phyloP scores from a whole-genome alignment of 2,113 vertebrate species.

The Galeopterus variegatus region DNA sequence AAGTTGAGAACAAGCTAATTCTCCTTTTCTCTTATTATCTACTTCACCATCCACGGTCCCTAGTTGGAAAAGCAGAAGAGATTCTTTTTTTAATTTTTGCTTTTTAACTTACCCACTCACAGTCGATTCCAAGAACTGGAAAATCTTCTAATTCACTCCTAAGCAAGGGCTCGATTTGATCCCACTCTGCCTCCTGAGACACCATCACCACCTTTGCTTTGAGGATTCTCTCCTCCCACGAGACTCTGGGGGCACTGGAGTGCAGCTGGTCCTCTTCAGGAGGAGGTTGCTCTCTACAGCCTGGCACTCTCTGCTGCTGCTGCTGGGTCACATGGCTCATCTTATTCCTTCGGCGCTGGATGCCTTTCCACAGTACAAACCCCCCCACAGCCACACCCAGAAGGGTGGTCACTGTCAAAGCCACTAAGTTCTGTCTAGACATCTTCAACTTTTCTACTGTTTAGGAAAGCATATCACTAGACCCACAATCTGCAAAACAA shows the following conservation, averaged over 20 bases:
- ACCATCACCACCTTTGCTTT: constrained; percentile 90
- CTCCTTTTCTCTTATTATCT: constrained; percentile 41
- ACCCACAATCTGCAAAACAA: constrained; percentile 82
- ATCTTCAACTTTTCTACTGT: constrained; percentile 87
- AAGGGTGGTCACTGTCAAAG: constrained; percentile 91
- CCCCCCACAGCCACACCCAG: constrained; percentile 93
- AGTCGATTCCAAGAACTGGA: constrained; percentile 97
- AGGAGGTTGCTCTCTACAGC: constrained; percentile 56
- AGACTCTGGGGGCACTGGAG: constrained; percentile 75
- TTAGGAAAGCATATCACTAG: constrained; percentile 73
- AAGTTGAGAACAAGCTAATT: constrained; percentile 31
- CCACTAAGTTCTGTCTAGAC: constrained; percentile 91
- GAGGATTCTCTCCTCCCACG: constrained; percentile 89
- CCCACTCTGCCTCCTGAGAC: constrained; percentile 93
- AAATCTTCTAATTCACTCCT: constrained; percentile 91
- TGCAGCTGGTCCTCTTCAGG: constrained; percentile 23
- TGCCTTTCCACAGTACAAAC: constrained; percentile 93
- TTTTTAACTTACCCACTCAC: constrained; percentile 97
- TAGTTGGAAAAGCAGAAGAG: constrained; percentile 23
- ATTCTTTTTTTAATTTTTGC: background rate
- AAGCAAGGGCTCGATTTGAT: constrained; percentile 91
- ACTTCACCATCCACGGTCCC: background rate
- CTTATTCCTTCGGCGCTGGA: constrained; percentile 85
- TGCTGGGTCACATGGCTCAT: background rate
- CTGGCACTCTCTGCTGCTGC: constrained; percentile 68